A percentile compares a stretch with the other conserved stretches of the same genome.
These are phyloP conservation scores for Nematolebias whitei DNA, from an alignment of 2,113 vertebrate genomes.

Conservation along the genomic window DNA sequence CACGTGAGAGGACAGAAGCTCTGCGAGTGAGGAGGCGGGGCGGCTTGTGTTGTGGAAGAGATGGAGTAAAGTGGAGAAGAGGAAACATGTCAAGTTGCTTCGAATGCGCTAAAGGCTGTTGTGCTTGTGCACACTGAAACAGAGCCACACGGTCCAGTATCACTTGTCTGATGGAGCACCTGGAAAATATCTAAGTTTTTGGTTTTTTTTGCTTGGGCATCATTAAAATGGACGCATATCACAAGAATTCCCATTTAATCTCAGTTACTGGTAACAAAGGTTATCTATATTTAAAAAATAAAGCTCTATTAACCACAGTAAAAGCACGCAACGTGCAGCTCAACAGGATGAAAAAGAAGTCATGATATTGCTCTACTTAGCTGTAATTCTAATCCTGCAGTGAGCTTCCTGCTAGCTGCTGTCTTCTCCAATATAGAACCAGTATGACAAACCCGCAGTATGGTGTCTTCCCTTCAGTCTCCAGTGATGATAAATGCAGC, in stretches of 20 bases:
- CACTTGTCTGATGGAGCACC: constrained; percentile 27
- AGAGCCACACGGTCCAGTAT: constrained; percentile 1
- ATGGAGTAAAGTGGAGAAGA: constrained; percentile 20
- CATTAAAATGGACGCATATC: not conserved
- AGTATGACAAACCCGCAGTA: constrained; percentile 62
- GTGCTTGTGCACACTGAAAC: constrained; percentile 6
- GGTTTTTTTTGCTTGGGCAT: no score
- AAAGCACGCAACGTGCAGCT: constrained; percentile 27
- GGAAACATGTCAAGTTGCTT: constrained; percentile 28
- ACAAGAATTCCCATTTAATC: constrained; percentile 12
- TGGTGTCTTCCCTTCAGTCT: constrained; percentile 42
- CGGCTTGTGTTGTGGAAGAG: constrained; percentile 33
- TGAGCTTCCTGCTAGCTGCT: constrained; percentile 15
- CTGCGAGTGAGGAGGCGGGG: constrained; percentile 17
- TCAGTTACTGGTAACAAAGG: constrained; percentile 18
- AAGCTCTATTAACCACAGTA: constrained; percentile 2
- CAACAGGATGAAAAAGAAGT: constrained; percentile 11
- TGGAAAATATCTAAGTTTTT: constrained; percentile 19
- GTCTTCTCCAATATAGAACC: constrained; percentile 55
- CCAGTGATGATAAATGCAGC: constrained; percentile 64
- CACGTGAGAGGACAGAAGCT: constrained; percentile 44
- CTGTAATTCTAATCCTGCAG: constrained; percentile 32
- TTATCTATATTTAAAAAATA: not conserved
- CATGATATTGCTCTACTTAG: constrained; percentile 25
- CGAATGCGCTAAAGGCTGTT: constrained; percentile 26